Percentiles rank a stretch among this genome's conserved stretches.
These are phyloP conservation scores for Standfussiana lucernea DNA, from an alignment of 2,888 invertebrate species.

Conservation along the genomic window DNA sequence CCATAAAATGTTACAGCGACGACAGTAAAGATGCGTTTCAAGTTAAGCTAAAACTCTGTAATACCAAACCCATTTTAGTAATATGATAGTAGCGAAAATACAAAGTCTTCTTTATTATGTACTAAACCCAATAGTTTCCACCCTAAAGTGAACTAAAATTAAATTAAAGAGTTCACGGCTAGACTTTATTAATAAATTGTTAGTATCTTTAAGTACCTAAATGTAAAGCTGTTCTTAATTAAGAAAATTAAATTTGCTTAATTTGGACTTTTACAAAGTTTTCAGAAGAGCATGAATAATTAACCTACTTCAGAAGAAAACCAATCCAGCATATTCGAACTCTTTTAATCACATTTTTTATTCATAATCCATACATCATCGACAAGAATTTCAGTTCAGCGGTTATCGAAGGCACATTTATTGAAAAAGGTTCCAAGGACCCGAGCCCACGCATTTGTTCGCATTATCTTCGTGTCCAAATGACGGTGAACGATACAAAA, in stretches of 20 bases:
- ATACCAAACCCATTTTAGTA: slow-evolving; percentile 36
- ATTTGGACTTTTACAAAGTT: slow-evolving; percentile 36
- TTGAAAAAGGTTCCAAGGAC: slow-evolving; percentile 32
- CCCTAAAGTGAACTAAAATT: slow-evolving; percentile 25
- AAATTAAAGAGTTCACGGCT: slow-evolving; percentile 29
- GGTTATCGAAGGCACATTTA: slow-evolving; percentile 45
- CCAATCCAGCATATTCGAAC: slow-evolving; percentile 20
- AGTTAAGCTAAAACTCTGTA: slow-evolving; percentile 53
- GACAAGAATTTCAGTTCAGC: slow-evolving; percentile 36
- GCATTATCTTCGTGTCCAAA: slow-evolving; percentile 49
- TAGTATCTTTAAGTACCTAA: background rate
- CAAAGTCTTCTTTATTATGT: slow-evolving; percentile 57
- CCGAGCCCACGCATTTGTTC: slow-evolving; percentile 41
- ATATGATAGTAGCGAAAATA: slow-evolving; percentile 41
- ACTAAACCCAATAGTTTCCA: slow-evolving; percentile 46
- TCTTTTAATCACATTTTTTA: slow-evolving; percentile 36
- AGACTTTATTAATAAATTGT: slow-evolving; percentile 30
- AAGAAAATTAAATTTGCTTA: slow-evolving; percentile 30
- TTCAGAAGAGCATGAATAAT: slow-evolving; percentile 31
- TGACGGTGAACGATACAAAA: slow-evolving; percentile 52
- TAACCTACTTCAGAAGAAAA: slow-evolving; percentile 8
- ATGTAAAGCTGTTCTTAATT: background rate
- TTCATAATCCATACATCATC: slow-evolving; percentile 29
- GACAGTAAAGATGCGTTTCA: slow-evolving; percentile 60
- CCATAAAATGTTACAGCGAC: slow-evolving; percentile 74